Conservation (phyloP, 2,888 invertebrate species). For the Lepidocyrtoides sp. region DNA sequence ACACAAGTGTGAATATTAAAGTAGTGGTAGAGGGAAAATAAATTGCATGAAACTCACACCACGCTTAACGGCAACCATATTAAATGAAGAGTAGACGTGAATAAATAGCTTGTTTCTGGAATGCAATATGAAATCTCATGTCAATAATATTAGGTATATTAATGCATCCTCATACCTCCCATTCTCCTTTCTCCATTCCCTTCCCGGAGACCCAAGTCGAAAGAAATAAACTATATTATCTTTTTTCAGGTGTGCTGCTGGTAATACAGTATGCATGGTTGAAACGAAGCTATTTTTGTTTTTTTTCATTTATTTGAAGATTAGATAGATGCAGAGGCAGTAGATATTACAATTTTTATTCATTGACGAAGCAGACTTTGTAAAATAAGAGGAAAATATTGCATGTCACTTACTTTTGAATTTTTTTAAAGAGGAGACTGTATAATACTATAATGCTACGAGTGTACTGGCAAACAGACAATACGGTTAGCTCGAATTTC, state of each 20-base stretch:
- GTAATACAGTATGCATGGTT: not conserved
- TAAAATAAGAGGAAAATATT: not conserved
- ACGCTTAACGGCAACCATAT: not conserved
- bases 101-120: not conserved
- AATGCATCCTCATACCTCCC: not conserved
- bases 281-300: not conserved
- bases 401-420: not conserved
- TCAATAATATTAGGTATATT: not conserved
- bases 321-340: not conserved
- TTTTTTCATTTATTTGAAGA: not conserved
- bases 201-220: not conserved
- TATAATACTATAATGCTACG: not conserved
- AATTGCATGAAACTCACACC: too few relatives aligned
- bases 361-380: too few relatives aligned
- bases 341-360: too few relatives aligned
- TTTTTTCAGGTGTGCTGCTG: not conserved
- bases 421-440: not conserved
- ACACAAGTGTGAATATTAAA: not conserved
- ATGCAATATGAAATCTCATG: slow-evolving; percentile 10
- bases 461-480: not conserved
- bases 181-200: not conserved
- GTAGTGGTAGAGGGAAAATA: too few relatives aligned
- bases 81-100: not conserved
- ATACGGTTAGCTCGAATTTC: not conserved
- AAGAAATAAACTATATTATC: not conserved